These are phyloP conservation scores for Charina bottae DNA, from an alignment of 2,113 vertebrate genomes.

Conservation along the genomic window DNA sequence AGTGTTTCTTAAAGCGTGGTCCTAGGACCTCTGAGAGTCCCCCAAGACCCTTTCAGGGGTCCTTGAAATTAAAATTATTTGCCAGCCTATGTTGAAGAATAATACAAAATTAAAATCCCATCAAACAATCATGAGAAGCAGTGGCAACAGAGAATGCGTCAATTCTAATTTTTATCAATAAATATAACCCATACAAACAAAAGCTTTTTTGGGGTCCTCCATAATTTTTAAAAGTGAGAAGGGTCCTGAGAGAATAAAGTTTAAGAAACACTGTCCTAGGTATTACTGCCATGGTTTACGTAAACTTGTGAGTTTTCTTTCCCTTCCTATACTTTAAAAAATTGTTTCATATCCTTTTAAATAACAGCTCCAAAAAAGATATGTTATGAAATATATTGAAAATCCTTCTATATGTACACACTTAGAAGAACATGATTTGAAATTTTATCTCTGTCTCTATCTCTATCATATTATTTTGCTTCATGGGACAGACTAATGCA, in stretches of 20 bases:
- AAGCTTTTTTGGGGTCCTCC: background rate
- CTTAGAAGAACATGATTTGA: no score
- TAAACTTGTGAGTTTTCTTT: background rate
- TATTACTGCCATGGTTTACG: background rate
- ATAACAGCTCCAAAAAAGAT: background rate
- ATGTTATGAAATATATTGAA: background rate
- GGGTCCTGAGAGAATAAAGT: background rate
- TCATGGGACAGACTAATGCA: background rate
- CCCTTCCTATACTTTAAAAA: background rate
- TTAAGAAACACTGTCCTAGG: background rate
- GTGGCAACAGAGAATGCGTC: background rate
- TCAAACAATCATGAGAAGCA: background rate
- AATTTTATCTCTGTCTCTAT: no score
- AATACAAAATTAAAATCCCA: background rate
- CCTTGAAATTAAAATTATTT: background rate
- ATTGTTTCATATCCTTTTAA: background rate
- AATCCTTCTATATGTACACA: no score
- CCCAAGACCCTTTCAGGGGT: background rate
- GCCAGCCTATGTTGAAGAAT: background rate
- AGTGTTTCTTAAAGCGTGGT: background rate
- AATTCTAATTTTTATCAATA: background rate
- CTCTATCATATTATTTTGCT: no score
- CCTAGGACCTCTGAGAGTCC: no score
- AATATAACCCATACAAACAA: background rate
- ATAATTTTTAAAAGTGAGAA: background rate